A percentile compares a stretch with the other conserved stretches of the same genome.
Evolutionary conservation across 1,140 invertebrate species (phyloP).

Genomic region (Mizuhopecten yessoensis): DNA sequence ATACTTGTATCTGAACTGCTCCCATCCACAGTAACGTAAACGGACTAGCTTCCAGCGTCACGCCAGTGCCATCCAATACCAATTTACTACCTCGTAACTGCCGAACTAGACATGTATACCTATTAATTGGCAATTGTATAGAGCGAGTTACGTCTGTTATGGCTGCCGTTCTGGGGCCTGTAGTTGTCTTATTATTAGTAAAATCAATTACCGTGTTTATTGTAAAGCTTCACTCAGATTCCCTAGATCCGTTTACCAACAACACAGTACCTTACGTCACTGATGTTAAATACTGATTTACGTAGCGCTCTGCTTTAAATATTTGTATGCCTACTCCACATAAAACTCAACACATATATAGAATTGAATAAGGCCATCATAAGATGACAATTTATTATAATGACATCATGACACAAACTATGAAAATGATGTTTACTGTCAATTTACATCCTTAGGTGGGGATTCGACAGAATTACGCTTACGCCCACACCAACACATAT

Average conservation of each 20-base stretch:
- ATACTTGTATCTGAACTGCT: neutral
- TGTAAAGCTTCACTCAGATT: neutral
- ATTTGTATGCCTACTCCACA: no score
- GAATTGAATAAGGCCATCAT: no score
- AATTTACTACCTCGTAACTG: conserved; percentile 1
- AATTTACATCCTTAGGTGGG: no score
- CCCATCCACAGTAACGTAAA: neutral
- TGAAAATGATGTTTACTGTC: no score
- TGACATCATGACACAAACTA: no score
- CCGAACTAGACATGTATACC: conserved; percentile 24
- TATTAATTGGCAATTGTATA: conserved; percentile 40
- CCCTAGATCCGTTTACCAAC: neutral
- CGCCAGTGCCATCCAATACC: neutral
- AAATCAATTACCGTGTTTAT: neutral
- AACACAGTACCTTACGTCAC: no score
- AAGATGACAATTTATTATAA: no score
- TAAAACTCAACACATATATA: no score
- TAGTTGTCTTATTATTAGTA: neutral
- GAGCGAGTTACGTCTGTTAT: neutral
- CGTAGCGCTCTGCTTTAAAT: no score
- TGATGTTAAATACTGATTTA: no score
- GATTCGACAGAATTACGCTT: no score
- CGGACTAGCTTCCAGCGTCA: neutral
- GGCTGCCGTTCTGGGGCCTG: neutral
- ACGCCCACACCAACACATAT: no score